Percentiles rank a stretch among this genome's conserved stretches.
Evolutionary conservation across 1,140 invertebrate genomes (phyloP).

Genomic region (Drosophila novamexicana): DNA sequence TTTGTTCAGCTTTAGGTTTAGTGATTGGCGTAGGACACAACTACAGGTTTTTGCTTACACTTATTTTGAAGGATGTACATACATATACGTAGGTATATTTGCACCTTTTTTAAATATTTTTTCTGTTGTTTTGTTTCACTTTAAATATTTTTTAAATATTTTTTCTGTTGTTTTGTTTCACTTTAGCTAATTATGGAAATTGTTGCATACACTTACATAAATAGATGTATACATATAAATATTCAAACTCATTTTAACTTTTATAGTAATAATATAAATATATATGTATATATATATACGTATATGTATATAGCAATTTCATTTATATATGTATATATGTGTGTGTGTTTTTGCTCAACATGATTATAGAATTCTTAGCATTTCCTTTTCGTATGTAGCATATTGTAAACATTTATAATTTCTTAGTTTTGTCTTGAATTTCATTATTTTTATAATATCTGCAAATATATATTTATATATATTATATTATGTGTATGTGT

Average conservation of each 20-base stretch:
- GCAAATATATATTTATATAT: conserved; percentile 61
- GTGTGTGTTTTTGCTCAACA: conserved; percentile 57
- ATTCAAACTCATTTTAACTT: conserved; percentile 69
- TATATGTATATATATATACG: conserved; percentile 49
- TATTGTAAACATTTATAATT: conserved; percentile 60
- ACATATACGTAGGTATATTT: conserved; percentile 55
- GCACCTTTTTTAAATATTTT: conserved; percentile 7
- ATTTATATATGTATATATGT: conserved; percentile 36
- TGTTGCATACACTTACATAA: conserved; percentile 66
- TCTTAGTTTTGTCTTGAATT: conserved; percentile 43
- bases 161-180: conserved; percentile 29
- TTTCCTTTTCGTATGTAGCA: conserved; percentile 55
- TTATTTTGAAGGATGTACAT: conserved; percentile 46
- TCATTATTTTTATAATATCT: conserved; percentile 37
- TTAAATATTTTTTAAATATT: conserved; percentile 36
- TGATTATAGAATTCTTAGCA: conserved; percentile 66
- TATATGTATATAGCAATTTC: conserved; percentile 63
- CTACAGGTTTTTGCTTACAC: conserved; percentile 68
- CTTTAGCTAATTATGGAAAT: conserved; percentile 66
- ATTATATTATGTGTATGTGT: conserved; percentile 50
- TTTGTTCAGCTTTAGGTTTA: conserved; percentile 42
- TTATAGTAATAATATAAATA: conserved; percentile 70
- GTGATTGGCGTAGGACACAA: conserved; percentile 78
- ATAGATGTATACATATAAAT: conserved; percentile 72
- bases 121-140: conserved; percentile 30